phyloP scores from a whole-genome alignment of 2,888 invertebrate genomes.

The Pterobdella sp. region DNA sequence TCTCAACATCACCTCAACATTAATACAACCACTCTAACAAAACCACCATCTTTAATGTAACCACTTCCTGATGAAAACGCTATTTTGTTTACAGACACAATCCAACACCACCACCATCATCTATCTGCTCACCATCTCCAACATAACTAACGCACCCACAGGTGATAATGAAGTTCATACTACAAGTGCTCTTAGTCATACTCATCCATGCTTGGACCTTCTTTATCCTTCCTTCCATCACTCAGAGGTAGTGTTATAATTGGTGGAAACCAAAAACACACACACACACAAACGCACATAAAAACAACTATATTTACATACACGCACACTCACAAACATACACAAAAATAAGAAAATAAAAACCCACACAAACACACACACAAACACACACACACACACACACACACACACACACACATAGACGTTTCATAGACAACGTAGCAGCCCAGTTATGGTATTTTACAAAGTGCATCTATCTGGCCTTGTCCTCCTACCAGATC shows the following conservation, averaged over 20 bases:
- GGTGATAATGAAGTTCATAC: conserved; percentile 63
- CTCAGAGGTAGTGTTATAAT: conserved; percentile 65
- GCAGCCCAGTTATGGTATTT: conserved; percentile 94
- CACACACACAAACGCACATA: not conserved
- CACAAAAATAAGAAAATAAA: not conserved
- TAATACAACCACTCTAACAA: not conserved
- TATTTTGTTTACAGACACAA: no score
- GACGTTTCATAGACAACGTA: conserved; percentile 70
- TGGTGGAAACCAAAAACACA: not conserved
- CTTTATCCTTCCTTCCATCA: conserved; percentile 83
- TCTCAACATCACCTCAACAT: not conserved
- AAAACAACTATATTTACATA: not conserved
- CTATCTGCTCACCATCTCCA: no score
- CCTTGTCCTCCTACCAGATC: conserved; percentile 94
- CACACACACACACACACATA: conserved; percentile 45
- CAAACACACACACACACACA: not conserved
- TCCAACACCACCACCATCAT: no score
- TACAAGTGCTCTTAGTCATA: conserved; percentile 81
- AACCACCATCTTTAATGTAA: not conserved
- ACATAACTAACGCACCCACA: no score
- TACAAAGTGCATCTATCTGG: conserved; percentile 89
- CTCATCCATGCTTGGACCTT: conserved; percentile 96
- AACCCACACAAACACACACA: not conserved
- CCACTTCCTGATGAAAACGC: no score
- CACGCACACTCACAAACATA: conserved; percentile 55